Evolutionary conservation across 2,113 vertebrate species (phyloP), one percentile per base, ranked within the genome.

Genomic region (Epinephelus moara): DNA sequence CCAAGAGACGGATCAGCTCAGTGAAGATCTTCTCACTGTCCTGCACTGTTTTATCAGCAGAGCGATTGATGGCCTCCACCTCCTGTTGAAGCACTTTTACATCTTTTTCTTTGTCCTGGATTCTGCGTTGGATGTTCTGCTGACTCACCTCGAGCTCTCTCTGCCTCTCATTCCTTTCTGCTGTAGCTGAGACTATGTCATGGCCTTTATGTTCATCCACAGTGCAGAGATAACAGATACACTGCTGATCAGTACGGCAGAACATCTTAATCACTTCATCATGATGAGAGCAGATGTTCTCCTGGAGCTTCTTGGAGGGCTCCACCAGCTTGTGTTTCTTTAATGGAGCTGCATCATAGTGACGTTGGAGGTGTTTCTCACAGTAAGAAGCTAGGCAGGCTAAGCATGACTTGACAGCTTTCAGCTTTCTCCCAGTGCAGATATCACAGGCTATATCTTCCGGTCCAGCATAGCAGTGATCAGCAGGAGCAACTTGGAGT

Each of bases 271-370:
- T 18, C 15, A 50, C 15, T 4, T 50, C 49, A 50, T 50, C 4
- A 17, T 50, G 49, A 4, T 18, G 49, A 18, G 49, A 50, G 49
- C 49, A 50, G 49, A 50, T 17, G 49, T 50, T 18, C 4, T 50
- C 49, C 15, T 50, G 49, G 15, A 50, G 49, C 14, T 50, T 50
- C 13, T 50, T 25, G 25, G 33, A 81, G 42, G 78, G 78, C 6
- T 80, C 45, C 30, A 75, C 57, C 66, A 85, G 77, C 30, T 59
- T 70, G 82, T 80, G 76, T 59, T 68, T 73, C 40, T 81, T 56
- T 56, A 50, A 18, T 50, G 49, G 55, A 13, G 42, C 64, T 47
- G 15, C 15, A 17, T 33, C 60, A 47, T 64, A 56, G 33, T 80
- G 78, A 66, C 60, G 69, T 13, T 72, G 69, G 60, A 64, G 49